Evolutionary conservation across 2,113 vertebrate genomes (phyloP).

Genomic region (Hyaena hyaena): DNA sequence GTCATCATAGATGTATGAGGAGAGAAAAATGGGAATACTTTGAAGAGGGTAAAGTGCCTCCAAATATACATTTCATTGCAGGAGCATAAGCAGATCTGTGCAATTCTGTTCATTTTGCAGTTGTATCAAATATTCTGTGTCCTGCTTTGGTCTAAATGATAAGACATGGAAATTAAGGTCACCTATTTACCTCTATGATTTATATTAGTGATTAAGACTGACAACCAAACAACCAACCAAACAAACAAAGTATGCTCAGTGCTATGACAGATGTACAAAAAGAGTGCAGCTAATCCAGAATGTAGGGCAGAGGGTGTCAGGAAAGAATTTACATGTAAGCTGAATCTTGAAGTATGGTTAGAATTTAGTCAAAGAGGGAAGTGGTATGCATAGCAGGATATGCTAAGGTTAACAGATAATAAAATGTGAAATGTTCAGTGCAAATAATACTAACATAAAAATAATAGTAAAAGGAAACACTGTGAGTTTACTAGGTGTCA

Average conservation of each 20-base stretch:
- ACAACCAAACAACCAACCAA: neutral
- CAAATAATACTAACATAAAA: neutral
- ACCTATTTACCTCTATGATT: neutral
- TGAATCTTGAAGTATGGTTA: neutral
- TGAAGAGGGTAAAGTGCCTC: neutral
- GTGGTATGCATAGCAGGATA: neutral
- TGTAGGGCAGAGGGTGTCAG: neutral
- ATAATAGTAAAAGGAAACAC: neutral
- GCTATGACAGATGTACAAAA: neutral
- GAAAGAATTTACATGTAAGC: neutral
- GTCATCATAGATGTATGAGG: neutral
- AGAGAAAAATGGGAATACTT: neutral
- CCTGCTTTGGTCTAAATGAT: neutral
- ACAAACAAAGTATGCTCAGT: neutral
- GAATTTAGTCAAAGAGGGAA: neutral
- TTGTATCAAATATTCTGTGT: neutral
- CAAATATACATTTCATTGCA: neutral
- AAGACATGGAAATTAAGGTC: neutral
- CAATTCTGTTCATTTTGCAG: constrained; percentile 6
- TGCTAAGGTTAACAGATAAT: neutral
- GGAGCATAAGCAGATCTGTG: neutral
- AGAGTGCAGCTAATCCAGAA: neutral
- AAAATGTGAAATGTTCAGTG: neutral
- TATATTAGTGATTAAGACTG: neutral
- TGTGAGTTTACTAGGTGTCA: neutral